Evolutionary conservation across 2,113 vertebrate species (phyloP).

Genomic region (Microtus richardsoni): DNA sequence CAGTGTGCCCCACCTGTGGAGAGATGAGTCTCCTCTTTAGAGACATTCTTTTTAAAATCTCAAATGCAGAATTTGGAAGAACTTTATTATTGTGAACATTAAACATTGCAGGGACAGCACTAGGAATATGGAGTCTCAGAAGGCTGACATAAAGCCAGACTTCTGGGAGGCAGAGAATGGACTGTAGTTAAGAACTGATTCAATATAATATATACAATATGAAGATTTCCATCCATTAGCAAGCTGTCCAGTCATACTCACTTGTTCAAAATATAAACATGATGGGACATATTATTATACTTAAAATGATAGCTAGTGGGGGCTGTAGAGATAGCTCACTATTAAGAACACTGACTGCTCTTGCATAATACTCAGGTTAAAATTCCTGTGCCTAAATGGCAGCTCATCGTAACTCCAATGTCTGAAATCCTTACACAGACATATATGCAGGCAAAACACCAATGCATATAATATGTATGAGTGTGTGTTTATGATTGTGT

Average conservation of each 20-base stretch:
- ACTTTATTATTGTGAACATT: too few relatives aligned
- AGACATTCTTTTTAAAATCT: too few relatives aligned
- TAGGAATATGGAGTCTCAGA: too few relatives aligned
- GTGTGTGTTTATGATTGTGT: too few relatives aligned
- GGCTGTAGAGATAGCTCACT: too few relatives aligned
- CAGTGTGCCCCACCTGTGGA: too few relatives aligned
- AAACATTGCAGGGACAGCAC: too few relatives aligned
- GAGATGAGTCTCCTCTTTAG: too few relatives aligned
- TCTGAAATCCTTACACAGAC: background rate
- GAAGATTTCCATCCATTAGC: conserved; percentile 91
- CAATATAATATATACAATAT: conserved; percentile 88
- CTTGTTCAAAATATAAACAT: conserved; percentile 92
- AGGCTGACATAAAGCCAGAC: conserved; percentile 77
- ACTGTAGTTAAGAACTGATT: conserved; percentile 88
- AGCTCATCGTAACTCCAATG: background rate
- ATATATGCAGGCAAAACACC: too few relatives aligned
- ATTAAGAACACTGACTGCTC: background rate
- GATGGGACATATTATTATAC: conserved; percentile 77
- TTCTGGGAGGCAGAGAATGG: conserved; percentile 90
- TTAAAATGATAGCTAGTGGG: background rate
- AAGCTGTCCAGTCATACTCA: conserved; percentile 91
- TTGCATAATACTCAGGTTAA: background rate
- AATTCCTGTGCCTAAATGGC: background rate
- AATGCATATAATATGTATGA: too few relatives aligned
- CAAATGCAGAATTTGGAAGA: too few relatives aligned